Percentiles rank a stretch among this genome's conserved stretches.
phyloP scores from a whole-genome alignment of 53 echinoderm and acorn worm species.

The Astropecten irregularis region DNA sequence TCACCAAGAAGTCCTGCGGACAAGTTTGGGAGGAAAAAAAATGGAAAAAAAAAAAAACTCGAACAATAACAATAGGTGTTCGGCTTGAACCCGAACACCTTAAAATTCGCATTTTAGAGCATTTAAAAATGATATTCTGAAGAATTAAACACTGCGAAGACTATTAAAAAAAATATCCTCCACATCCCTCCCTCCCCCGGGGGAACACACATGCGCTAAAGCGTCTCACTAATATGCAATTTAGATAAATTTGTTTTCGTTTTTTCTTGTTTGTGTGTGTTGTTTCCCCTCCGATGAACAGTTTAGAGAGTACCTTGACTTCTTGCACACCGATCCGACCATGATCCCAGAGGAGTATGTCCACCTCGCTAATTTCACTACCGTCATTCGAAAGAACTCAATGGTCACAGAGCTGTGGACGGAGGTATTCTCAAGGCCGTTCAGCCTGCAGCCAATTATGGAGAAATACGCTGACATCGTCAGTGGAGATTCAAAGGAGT shows the following conservation, averaged over 20 bases:
- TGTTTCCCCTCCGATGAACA: background rate
- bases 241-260: background rate
- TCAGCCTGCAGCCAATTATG: slow-evolving; percentile 19
- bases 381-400: slow-evolving; percentile 37
- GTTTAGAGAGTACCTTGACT: background rate
- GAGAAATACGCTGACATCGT: background rate
- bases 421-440: background rate
- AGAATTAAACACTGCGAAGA: no score
- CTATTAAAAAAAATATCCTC: no score
- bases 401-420: background rate
- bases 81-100: no score
- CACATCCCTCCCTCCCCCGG: background rate
- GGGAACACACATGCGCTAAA: background rate
- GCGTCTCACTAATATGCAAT: no score
- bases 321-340: background rate
- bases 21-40: no score
- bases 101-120: no score
- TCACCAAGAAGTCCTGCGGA: no score
- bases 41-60: no score
- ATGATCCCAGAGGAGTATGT: slow-evolving; percentile 15
- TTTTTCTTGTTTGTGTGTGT: no score
- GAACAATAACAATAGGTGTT: no score
- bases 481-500: background rate
- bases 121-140: no score
- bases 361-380: slow-evolving; percentile 53